These are phyloP conservation scores for Trididemnum clinides DNA, from an alignment of 23 tunicate genomes.

Conservation along the genomic window DNA sequence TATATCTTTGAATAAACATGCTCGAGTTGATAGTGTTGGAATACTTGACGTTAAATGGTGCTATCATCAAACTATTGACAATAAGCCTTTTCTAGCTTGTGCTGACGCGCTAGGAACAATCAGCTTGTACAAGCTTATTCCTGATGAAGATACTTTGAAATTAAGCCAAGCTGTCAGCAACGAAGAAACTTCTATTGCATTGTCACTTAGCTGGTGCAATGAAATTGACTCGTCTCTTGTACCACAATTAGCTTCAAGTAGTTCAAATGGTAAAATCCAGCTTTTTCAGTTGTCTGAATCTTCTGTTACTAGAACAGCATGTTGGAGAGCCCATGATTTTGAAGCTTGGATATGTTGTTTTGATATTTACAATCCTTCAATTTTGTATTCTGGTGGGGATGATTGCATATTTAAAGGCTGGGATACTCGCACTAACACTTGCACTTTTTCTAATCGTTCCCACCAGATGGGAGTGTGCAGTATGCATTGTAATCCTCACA, in stretches of 20 bases:
- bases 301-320: not conserved
- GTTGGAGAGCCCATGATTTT: conserved; percentile 65
- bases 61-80: not conserved
- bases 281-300: not conserved
- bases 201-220: conserved; percentile 74
- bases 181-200: conserved; percentile 34
- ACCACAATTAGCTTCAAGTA: conserved; percentile 38
- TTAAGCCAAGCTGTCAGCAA: not conserved
- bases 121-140: conserved; percentile 17
- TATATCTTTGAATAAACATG: not conserved
- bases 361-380: conserved; percentile 23
- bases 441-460: conserved; percentile 45
- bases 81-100: conserved; percentile 38
- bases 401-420: conserved; percentile 80
- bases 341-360: conserved; percentile 81
- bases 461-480: conserved; percentile 96
- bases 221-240: not conserved
- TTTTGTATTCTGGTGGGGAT: conserved; percentile 85
- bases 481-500: conserved; percentile 53
- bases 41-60: conserved; percentile 86
- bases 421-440: conserved; percentile 42
- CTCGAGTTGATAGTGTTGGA: conserved; percentile 28
- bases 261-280: conserved; percentile 57
- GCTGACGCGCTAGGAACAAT: conserved; percentile 59
- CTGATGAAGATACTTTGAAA: not conserved